Evolutionary conservation across 2,797 vertebrate species (phyloP).

Genomic region (Spheniscus humboldti): DNA sequence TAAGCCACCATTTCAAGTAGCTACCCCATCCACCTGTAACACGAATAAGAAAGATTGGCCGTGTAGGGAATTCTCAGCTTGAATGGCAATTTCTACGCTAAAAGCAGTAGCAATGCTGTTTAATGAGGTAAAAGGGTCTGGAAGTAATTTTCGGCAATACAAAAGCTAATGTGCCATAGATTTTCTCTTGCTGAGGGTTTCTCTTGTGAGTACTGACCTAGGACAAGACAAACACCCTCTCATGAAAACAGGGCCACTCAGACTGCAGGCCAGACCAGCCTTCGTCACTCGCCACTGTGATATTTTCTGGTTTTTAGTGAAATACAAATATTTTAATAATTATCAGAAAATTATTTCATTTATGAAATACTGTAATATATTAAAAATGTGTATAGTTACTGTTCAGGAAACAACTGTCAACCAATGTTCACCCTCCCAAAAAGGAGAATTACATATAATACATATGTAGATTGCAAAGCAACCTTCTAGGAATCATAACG

Average conservation of each 20-base stretch:
- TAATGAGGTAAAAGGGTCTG: background rate
- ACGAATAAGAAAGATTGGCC: background rate
- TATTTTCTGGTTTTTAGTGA: background rate
- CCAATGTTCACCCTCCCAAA: background rate
- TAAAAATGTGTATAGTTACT: background rate
- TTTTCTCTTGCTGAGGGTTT: background rate
- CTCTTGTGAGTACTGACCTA: background rate
- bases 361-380: background rate
- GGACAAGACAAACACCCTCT: background rate
- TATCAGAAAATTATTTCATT: background rate
- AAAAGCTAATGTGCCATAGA: background rate
- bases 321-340: background rate
- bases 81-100: background rate
- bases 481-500: background rate
- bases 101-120: background rate
- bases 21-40: background rate
- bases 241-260: background rate
- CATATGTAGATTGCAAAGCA: background rate
- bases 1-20: background rate
- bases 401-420: background rate
- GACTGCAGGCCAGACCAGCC: background rate
- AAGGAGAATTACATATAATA: background rate
- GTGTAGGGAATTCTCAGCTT: background rate
- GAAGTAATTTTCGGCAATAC: background rate
- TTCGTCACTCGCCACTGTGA: background rate